Conservation (phyloP, 2,113 vertebrate species). For the Cricetomys ansorgei region DNA sequence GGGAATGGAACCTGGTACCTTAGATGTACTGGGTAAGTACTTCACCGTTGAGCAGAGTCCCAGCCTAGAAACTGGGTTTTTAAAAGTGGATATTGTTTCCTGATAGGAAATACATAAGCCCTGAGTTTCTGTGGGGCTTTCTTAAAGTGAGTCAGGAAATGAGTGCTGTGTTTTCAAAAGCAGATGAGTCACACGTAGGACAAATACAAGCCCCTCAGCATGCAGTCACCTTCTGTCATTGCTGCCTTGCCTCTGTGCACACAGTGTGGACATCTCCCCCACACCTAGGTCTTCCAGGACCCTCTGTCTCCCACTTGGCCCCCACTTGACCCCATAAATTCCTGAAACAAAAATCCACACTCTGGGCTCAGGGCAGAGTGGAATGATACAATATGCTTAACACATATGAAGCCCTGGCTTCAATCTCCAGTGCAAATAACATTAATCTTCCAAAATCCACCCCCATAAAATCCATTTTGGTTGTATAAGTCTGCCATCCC, state of each 20-base stretch:
- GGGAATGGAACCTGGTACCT: not conserved
- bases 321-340: not conserved
- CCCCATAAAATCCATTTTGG: too few relatives aligned
- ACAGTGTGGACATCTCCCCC: not conserved
- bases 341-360: not conserved
- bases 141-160: not conserved
- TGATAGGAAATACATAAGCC: not conserved
- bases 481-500: not conserved
- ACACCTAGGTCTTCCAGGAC: not conserved
- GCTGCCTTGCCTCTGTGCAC: not conserved
- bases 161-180: not conserved
- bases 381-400: not conserved
- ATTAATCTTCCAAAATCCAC: not conserved
- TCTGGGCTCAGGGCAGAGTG: too few relatives aligned
- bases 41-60: not conserved
- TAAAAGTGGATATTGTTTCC: not conserved
- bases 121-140: not conserved
- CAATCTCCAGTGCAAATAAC: not conserved
- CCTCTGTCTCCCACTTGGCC: not conserved
- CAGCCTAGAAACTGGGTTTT: not conserved
- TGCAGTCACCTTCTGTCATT: not conserved
- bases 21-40: not conserved
- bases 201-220: not conserved
- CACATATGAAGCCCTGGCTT: not conserved
- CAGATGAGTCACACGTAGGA: not conserved